Evolutionary conservation across 1,140 invertebrate genomes (phyloP), one percentile per base, ranked within the genome.

Genomic region (Lerema accius): DNA sequence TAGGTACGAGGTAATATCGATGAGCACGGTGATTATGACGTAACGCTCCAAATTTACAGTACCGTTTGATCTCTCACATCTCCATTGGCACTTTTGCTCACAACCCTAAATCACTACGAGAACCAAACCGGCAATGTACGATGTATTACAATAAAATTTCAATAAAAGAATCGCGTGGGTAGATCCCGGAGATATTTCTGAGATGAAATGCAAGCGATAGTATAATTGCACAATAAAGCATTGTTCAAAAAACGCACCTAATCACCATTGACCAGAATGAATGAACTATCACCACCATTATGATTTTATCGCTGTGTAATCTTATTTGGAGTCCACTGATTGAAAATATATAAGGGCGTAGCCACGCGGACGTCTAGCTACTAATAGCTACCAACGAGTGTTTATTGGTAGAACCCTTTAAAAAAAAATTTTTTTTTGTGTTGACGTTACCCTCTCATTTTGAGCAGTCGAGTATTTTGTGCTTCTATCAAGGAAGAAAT

Each of bases 151-250:
- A 35, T 55, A 64, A 66, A 71, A 16, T 26, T 65, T 68, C 60
- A 55, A 67, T 55, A 59, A 67, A 67, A 63, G 56, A 63, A 68
- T 42, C 51, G 67, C 56, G 67, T 58, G 58, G 42, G 55, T 49
- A 37, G 43, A 17, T 40, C 48, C 15, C 10, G 6, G n/a, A 50
- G 51, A 55, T 61, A 59, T 58, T 65, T 63, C 56, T 63, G 63
- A 84, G 80, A 89, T 89, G 81, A 84, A 86, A 88, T 82, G 78
- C 72, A 74, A 71, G 67, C 67, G 82, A 86, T 85, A 84, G 71
- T 66, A 74, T 83, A 84, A 86, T 84, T 86, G 79, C 82, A 85
- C 84, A 85, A 85, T 84, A 86, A 79, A 73, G 69, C 79, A 77
- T 86, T 89, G 83, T 89, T 80, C 74, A 60, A 59, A 69, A 77